Evolutionary conservation across 53 echinoderm and acorn worm species (phyloP), one percentile per base, ranked within the genome.

Genomic region (Holothuria leucospilota): DNA sequence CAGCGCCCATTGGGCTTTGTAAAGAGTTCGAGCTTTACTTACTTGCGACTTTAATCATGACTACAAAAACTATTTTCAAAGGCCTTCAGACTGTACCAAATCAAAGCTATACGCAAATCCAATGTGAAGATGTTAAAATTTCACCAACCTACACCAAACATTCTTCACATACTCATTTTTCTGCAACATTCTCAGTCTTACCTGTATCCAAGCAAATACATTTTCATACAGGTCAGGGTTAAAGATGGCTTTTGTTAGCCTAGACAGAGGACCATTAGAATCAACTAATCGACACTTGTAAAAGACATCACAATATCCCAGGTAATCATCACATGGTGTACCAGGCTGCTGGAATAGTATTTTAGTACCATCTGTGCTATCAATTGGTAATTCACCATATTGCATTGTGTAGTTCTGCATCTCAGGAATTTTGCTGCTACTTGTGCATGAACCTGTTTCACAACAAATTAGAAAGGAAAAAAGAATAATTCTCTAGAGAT

Each of bases 221-320:
- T 97, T 88, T 58, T 93, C 53, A 71, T 97, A 97, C 10, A 97
- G 86, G 52, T 97, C 91, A 8, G 97, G 94, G 71, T 95, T 97
- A 6, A 95, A 84, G 77, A 97, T 93, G n/a, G 97, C 94, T 53
- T 91, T 91, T 40, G 89, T 93, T 0, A 97, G 88, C 39, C 96
- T 79, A 29, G 96, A 96, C 82, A 96, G 85, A 0, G 96, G 96
- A 11, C 94, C 96, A 49, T 92, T 94, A 51, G 96, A 94, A 56
- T 96, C 96, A 27, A 96, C 96, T 71, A 92, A 72, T 25, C 96
- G 86, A 68, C 94, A 96, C 82, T 94, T 92, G 81, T 91, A 92
- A 85, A 96, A 96, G 72, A 96, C 94, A 86, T 96, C 96, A 69
- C 96, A 96, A 87, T 96, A 96, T 53, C 96, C 96, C 81, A 85